phyloP scores from a whole-genome alignment of 2,113 vertebrate genomes.

The Diglossa brunneiventris region DNA sequence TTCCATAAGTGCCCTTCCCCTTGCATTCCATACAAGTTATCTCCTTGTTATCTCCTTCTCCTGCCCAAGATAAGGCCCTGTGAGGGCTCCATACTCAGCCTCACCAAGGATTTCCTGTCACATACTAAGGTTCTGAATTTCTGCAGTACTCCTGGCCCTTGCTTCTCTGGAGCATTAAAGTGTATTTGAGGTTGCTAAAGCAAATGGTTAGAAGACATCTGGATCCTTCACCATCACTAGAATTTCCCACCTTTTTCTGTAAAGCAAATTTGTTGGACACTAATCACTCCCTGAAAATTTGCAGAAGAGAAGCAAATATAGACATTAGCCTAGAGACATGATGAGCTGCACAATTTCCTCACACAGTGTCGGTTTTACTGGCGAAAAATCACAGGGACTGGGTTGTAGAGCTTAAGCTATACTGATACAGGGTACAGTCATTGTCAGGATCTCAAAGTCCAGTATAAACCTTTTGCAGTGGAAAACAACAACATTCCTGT shows the following conservation, averaged over 20 bases:
- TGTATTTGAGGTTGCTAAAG: background rate
- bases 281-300: background rate
- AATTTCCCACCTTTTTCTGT: background rate
- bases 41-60: background rate
- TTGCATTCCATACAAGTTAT: background rate
- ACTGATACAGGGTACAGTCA: background rate
- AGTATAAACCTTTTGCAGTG: background rate
- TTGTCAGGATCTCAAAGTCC: background rate
- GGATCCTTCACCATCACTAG: background rate
- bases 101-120: background rate
- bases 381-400: background rate
- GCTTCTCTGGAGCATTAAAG: background rate
- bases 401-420: background rate
- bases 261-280: background rate
- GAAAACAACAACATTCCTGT: background rate
- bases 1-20: background rate
- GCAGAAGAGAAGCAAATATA: background rate
- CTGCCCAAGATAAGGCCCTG: background rate
- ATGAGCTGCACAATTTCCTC: background rate
- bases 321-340: background rate
- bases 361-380: background rate
- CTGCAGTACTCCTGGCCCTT: background rate
- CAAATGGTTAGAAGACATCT: background rate
- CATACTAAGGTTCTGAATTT: background rate
- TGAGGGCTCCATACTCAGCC: background rate